Conservation (phyloP, 2,113 vertebrate species). For the Lucifuga dentata region DNA sequence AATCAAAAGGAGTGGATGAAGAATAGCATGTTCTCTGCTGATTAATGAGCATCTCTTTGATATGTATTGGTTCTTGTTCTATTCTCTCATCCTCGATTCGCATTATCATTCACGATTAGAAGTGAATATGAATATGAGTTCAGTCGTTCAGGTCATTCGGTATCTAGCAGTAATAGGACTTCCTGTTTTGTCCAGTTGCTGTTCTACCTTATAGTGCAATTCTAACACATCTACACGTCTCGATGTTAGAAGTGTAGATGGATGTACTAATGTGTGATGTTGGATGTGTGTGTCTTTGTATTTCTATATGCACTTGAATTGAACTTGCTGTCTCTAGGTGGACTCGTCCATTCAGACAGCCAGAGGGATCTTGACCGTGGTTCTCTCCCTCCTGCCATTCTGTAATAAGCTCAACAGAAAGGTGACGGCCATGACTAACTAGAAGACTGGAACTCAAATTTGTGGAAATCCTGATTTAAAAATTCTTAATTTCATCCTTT, state of each 20-base stretch:
- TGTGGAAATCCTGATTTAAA: background rate
- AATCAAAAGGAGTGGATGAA: slow-evolving; percentile 57
- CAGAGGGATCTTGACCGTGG: slow-evolving; percentile 85
- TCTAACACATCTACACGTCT: too few relatives aligned
- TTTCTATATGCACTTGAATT: too few relatives aligned
- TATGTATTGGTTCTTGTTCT: slow-evolving; percentile 49
- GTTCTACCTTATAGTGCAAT: too few relatives aligned
- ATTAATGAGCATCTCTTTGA: slow-evolving; percentile 59
- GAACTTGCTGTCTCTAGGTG: slow-evolving; percentile 80
- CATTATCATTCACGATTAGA: slow-evolving; percentile 21
- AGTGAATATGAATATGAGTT: too few relatives aligned
- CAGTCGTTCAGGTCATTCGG: too few relatives aligned
- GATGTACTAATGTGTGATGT: background rate
- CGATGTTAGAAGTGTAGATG: background rate
- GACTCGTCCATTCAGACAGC: slow-evolving; percentile 91
- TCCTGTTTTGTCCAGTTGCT: too few relatives aligned
- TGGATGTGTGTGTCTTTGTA: background rate
- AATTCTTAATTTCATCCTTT: too few relatives aligned
- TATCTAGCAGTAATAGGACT: too few relatives aligned
- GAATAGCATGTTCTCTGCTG: slow-evolving; percentile 27
- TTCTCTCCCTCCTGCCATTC: slow-evolving; percentile 88
- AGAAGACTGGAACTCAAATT: background rate
- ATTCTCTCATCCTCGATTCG: slow-evolving; percentile 20
- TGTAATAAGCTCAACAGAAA: slow-evolving; percentile 90
- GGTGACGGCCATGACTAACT: slow-evolving; percentile 68